These are phyloP conservation scores for Rattus rattus DNA, from an alignment of 2,113 vertebrate genomes.

Conservation along the genomic window DNA sequence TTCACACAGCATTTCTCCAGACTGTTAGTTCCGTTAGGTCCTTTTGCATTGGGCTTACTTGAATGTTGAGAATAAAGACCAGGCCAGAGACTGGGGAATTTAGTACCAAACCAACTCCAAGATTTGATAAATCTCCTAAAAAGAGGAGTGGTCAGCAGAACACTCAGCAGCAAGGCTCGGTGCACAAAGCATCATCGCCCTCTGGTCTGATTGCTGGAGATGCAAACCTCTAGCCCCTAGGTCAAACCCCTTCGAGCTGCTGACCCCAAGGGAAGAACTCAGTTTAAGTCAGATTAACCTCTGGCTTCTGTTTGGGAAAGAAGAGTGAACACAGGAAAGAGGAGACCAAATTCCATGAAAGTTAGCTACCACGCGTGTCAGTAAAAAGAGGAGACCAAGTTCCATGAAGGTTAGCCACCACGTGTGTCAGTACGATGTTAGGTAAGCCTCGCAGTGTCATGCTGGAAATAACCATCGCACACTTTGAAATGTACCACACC, in stretches of 20 bases:
- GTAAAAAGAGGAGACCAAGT: constrained; percentile 71
- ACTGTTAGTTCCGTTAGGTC: constrained; percentile 5
- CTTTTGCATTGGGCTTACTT: not conserved
- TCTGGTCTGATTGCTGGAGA: not conserved
- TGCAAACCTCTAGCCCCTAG: not conserved
- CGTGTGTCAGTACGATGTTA: constrained; percentile 64
- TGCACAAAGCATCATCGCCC: not conserved
- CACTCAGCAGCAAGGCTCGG: not conserved
- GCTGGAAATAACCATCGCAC: constrained; percentile 82
- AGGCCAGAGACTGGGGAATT: not conserved
- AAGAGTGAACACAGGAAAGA: constrained; percentile 80
- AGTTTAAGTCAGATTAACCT: constrained; percentile 85
- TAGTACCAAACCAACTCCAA: constrained; percentile 22
- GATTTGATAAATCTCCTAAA: constrained; percentile 38
- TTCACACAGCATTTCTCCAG: constrained; percentile 23
- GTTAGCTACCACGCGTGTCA: constrained; percentile 53
- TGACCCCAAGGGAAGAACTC: constrained; percentile 86
- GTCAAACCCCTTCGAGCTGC: constrained; percentile 59
- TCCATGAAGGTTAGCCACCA: constrained; percentile 62
- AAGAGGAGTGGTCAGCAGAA: not conserved
- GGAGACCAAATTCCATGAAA: constrained; percentile 72
- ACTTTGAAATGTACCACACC: constrained; percentile 71
- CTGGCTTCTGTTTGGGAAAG: constrained; percentile 85
- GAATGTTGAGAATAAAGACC: constrained; percentile 39
- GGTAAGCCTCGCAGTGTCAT: constrained; percentile 81